Base-by-base conservation (phyloP, 1,140 invertebrate species). In the Sycophila sp. region DNA sequence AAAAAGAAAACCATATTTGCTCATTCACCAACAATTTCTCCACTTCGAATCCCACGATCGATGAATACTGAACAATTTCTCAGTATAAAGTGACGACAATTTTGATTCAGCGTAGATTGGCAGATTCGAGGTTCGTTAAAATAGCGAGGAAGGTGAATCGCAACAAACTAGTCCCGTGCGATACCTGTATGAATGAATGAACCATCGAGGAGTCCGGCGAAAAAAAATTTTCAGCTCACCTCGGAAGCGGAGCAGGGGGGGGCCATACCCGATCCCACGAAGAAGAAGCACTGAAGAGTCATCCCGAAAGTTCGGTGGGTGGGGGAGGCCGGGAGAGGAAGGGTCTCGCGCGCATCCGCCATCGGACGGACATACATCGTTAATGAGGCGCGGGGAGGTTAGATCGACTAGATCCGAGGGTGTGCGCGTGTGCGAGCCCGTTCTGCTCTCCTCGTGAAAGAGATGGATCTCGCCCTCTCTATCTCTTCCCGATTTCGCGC, bases 311-410 rank as follows among this genome's bases (percentile, higher is more conserved):
- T 64, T 28, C 8, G n/a, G 13, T 19, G 38, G 66, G 17, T 32
- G 28, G 5, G 38, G 59, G 6, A 13, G 13, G 55, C 38, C 10
- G 40, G 11, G 40, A 34, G 24, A n/a, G 22, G 10, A 36, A n/a
- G 58, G 5, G 26, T 6, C 8, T 4, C n/a, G 30, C 28, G 42
- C 32, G 4, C 55, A 47, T 59, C 17, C 38, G 4, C 47, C 60
- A 40, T 24, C 60, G 40, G 62, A 59, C 45, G 74, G 67, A 71
- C 63, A 74, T 78, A 76, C 73, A 77, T 77, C 74, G 78, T 77
- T 79, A 79, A 79, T 78, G 78, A 79, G 77, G 71, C 73, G 69
- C 58, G 56, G n/a, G n/a, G 73, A 65, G 69, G 67, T 69, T 64
- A 64, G 73, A 77, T 76, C 73, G 69, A 62, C 72, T 75, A 76